Conservation (phyloP, 1,140 invertebrate species). For the Plutomurus gul region DNA sequence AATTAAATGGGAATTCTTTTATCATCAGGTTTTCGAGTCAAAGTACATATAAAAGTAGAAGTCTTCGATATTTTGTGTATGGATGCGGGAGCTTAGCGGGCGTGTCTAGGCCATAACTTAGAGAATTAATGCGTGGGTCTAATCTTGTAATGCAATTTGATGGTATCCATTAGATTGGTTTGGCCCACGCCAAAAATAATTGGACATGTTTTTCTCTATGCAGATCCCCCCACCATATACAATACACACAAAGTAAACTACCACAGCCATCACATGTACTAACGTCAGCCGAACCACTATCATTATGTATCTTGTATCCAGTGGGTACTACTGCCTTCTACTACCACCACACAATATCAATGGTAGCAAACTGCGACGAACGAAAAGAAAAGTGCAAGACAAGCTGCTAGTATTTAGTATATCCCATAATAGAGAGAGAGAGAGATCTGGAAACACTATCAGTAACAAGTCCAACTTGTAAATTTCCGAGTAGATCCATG, state of each 20-base stretch:
- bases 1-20: neutral
- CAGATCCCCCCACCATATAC: neutral
- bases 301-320: neutral
- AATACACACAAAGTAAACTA: neutral
- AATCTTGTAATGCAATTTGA: conserved; percentile 45
- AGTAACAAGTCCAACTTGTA: too few species aligned
- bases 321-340: neutral
- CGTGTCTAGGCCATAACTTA: conserved; percentile 45
- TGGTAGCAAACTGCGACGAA: too few species aligned
- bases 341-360: too few species aligned
- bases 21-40: neutral
- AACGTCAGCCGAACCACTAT: neutral
- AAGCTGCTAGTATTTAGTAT: too few species aligned
- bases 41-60: neutral
- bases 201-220: conserved; percentile 43
- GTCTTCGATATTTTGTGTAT: conserved; percentile 8
- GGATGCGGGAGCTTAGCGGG: conserved; percentile 43
- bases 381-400: too few species aligned
- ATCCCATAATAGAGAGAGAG: too few species aligned
- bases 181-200: conserved; percentile 47
- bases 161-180: conserved; percentile 45
- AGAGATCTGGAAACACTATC: too few species aligned
- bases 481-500: too few species aligned
- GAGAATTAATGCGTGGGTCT: conserved; percentile 46
- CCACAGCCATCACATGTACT: neutral